Evolutionary conservation across 2,113 vertebrate species (phyloP), one percentile per base, ranked within the genome.

Genomic region (Todiramphus chloris): DNA sequence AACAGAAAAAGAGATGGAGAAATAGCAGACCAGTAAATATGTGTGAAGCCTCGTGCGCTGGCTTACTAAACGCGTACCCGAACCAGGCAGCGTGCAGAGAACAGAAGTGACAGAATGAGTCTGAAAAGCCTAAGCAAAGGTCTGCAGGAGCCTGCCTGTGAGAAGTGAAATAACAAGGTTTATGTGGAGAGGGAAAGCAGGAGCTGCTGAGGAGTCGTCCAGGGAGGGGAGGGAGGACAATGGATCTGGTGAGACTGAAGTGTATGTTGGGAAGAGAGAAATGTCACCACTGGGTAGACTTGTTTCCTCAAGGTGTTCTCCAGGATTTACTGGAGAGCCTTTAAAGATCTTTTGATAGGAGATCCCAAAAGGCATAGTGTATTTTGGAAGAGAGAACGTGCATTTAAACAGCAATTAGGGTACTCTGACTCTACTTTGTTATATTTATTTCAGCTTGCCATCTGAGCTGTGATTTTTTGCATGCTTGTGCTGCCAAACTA

Each of bases 91-190:
- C 33, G 9, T 2, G 2, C 62, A 35, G 62, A 70, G 88, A 96
- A 73, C 72, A 35, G 56, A 90, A 86, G 76, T 87, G 89, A 92
- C 94, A 93, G 94, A 82, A 93, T 53, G 67, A 87, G 73, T 73
- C 79, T 90, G 95, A 86, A 60, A 56, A 86, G 86, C n/a, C 60
- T 51, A 41, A 27, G 80, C 48, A 70, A 53, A 62, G 83, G 39
- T 68, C 79, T 82, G 64, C 27, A 76, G 78, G 68, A 95, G 73
- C 78, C 62, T 84, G 80, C 77, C 60, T 82, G 44, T 50, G 41
- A 73, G 84, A 82, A 28, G 50, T 74, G 86, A 78, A 92, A 59
- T 86, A 80, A 67, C 31, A 41, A 80, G 51, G 56, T 73, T 91
- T 62, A 13, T 5, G 9, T 46, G 55, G 76, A 76, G 67, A 75